Base-by-base conservation (phyloP, 2,888 invertebrate genomes). In the Nemotelus nigrinus region DNA sequence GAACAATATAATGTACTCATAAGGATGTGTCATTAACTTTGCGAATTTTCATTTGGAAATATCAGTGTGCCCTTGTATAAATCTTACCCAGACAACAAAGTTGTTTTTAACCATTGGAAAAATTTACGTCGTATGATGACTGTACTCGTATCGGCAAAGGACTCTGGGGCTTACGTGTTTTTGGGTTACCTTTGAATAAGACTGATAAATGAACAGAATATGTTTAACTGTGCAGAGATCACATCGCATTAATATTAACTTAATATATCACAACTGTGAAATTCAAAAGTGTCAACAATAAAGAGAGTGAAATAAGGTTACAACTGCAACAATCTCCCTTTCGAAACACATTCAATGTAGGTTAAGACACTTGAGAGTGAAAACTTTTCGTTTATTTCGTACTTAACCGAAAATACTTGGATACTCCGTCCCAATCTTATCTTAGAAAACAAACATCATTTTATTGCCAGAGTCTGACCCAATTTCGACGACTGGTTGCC, bases 381-480 rank as follows among this genome's bases (percentile, higher is more conserved):
- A 25, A 65, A 45, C 44, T 65, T 45, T 65, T n/a, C 25, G n/a
- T 65, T 65, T 44, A 10, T 47, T 44, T 65, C 65, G n/a, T 41
- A 41, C 65, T 47, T 47, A 45, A 65, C 65, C 65, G 47, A 65
- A 65, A 65, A 65, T 25, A 5, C 63, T 8, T 4, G 63, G 4
- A 39, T 68, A 50, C 68, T 68, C 41, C n/a, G 7, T 43, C 53
- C 45, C 41, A 44, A 53, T 43, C 71, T 71, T 71, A 71, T 71
- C 71, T 71, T 25, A 57, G 71, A 71, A 71, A 71, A 71, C 57
- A 71, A 71, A 71, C 71, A 71, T 65, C 71, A 71, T 65, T 65
- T 65, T 41, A 47, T 65, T 65, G 50, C 70, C 48, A 70, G 47
- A 47, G 47, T 57, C 53, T 76, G 76, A 76, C 76, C 76, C 53